A percentile compares a stretch with the other conserved stretches of the same genome.
Evolutionary conservation across 2,113 vertebrate species (phyloP).

Genomic region (Holacanthus passer): DNA sequence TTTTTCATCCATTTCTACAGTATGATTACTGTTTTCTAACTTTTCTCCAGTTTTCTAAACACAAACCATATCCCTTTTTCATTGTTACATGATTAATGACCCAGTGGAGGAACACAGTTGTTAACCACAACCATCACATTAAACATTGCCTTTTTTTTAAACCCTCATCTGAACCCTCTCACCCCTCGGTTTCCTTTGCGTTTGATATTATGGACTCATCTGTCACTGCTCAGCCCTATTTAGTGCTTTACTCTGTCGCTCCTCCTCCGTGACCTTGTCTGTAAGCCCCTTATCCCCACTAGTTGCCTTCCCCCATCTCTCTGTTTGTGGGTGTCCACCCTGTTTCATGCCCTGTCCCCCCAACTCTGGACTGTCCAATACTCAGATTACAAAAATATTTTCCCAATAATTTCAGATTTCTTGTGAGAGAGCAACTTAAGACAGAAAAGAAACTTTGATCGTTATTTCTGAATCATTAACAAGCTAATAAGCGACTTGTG

Average conservation of each 20-base stretch:
- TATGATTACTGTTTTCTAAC: neutral
- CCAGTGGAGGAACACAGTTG: neutral
- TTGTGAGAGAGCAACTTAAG: neutral
- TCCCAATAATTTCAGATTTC: neutral
- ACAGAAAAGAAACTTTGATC: neutral
- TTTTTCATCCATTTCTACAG: neutral
- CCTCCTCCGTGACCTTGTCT: constrained; percentile 43
- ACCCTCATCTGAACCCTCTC: constrained; percentile 24
- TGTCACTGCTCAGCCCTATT: constrained; percentile 17
- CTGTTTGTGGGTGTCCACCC: neutral
- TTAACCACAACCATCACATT: neutral
- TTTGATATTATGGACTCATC: constrained; percentile 24
- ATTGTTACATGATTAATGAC: neutral
- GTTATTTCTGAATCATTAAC: neutral
- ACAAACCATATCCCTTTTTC: neutral
- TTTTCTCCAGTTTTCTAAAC: neutral
- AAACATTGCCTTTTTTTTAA: neutral
- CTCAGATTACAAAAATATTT: neutral
- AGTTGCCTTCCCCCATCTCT: constrained; percentile 36
- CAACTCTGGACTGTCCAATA: constrained; percentile 12
- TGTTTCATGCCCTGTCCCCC: neutral
- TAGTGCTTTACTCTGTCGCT: constrained; percentile 11
- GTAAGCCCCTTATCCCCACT: constrained; percentile 50
- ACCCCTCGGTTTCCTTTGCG: neutral
- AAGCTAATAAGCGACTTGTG: neutral